These are phyloP conservation scores for Malurus elegans DNA, from an alignment of 2,113 vertebrate species.

Conservation along the genomic window DNA sequence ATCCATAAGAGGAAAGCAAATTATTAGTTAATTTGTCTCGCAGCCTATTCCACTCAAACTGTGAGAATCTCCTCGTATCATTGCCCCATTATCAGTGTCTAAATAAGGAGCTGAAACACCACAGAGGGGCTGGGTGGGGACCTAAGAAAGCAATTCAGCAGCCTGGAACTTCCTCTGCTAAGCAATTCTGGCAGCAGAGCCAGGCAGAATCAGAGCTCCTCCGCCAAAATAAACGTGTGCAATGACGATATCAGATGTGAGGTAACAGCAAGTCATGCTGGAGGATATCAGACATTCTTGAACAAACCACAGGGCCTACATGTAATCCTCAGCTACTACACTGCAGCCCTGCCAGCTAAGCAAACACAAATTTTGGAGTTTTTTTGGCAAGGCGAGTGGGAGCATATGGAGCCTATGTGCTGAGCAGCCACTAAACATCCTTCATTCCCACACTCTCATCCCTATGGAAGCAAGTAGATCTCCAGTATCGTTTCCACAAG, in stretches of 20 bases:
- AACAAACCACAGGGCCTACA: constrained; percentile 47
- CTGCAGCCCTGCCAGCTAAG: constrained; percentile 27
- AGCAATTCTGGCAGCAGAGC: constrained; percentile 64
- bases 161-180: constrained; percentile 69
- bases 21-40: background rate
- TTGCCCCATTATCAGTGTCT: constrained; percentile 44
- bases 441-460: background rate
- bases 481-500: background rate
- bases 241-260: constrained; percentile 69
- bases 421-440: background rate
- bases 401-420: background rate
- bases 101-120: constrained; percentile 65
- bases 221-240: constrained; percentile 70
- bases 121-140: constrained; percentile 56
- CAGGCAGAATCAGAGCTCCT: constrained; percentile 37
- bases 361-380: constrained; percentile 29
- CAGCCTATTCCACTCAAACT: background rate
- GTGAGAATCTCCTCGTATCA: constrained; percentile 30
- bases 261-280: constrained; percentile 57
- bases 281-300: constrained; percentile 63
- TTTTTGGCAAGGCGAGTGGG: background rate
- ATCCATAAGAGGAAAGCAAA: background rate
- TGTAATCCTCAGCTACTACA: constrained; percentile 14
- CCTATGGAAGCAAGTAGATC: background rate
- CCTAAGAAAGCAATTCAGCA: constrained; percentile 69